Evolutionary conservation across 1,140 invertebrate genomes (phyloP).

Genomic region (Anthonomus grandis): DNA sequence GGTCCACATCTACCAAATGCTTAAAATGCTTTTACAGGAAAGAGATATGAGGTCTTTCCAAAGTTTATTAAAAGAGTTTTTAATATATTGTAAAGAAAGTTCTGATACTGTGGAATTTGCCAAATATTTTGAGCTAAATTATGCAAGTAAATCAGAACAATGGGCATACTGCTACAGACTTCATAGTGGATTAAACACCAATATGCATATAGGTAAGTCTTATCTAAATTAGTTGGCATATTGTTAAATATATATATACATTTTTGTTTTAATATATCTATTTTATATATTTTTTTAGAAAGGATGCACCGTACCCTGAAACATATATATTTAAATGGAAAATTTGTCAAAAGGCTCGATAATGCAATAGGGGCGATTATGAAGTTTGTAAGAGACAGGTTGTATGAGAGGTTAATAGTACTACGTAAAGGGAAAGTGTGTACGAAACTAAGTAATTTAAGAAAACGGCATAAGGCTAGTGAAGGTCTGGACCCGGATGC

Average conservation of each 20-base stretch:
- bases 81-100: neutral
- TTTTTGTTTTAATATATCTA: neutral
- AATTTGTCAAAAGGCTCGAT: slow-evolving; percentile 11
- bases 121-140: slow-evolving; percentile 1
- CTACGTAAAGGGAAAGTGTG: slow-evolving; percentile 14
- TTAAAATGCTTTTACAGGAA: neutral
- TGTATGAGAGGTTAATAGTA: slow-evolving; percentile 11
- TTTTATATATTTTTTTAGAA: neutral
- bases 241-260: no score
- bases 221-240: no score
- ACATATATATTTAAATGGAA: slow-evolving; percentile 12
- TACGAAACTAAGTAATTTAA: slow-evolving; percentile 10
- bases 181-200: slow-evolving; percentile 5
- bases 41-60: neutral
- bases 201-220: slow-evolving; percentile 10
- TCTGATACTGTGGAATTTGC: neutral
- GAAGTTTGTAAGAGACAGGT: slow-evolving; percentile 13
- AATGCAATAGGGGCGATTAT: slow-evolving; percentile 14
- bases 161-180: slow-evolving; percentile 3
- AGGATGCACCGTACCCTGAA: slow-evolving; percentile 18
- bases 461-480: slow-evolving; percentile 9
- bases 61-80: neutral
- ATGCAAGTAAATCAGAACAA: neutral
- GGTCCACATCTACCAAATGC: neutral
- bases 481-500: neutral